Conservation (phyloP, 2,113 vertebrate genomes). For the Indicator maculatus region DNA sequence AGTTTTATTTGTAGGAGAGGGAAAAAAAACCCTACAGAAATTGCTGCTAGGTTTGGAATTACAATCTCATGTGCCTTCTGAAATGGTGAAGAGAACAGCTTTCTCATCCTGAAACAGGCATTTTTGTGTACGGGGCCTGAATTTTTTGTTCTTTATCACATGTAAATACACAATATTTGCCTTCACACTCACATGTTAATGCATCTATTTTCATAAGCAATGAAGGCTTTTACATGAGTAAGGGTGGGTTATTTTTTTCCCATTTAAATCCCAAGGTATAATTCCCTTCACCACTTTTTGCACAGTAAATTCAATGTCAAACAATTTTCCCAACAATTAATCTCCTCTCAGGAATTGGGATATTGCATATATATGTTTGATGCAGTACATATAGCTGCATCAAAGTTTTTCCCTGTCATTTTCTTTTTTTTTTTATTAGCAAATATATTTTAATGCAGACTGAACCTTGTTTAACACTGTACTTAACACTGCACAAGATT, state of each 20-base stretch:
- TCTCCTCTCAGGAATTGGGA: background rate
- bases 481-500: conserved; percentile 53
- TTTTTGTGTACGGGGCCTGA: background rate
- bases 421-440: background rate
- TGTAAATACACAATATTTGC: background rate
- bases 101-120: background rate
- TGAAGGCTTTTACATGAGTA: background rate
- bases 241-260: background rate
- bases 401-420: background rate
- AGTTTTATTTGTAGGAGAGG: background rate
- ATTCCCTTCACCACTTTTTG: background rate
- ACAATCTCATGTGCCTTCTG: background rate
- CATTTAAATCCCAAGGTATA: background rate
- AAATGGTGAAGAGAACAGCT: background rate
- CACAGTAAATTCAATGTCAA: background rate
- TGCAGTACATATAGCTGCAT: background rate
- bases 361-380: background rate
- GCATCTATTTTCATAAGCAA: background rate
- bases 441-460: conserved; percentile 43
- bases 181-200: background rate
- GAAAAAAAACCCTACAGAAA: background rate
- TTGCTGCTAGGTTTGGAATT: conserved; percentile 26
- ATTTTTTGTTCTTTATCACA: background rate
- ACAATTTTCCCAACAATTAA: background rate
- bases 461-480: conserved; percentile 60